Percentiles rank a stretch among this genome's conserved stretches.
These are phyloP conservation scores for Apus apus DNA, from an alignment of 2,113 vertebrate species.

Conservation along the genomic window DNA sequence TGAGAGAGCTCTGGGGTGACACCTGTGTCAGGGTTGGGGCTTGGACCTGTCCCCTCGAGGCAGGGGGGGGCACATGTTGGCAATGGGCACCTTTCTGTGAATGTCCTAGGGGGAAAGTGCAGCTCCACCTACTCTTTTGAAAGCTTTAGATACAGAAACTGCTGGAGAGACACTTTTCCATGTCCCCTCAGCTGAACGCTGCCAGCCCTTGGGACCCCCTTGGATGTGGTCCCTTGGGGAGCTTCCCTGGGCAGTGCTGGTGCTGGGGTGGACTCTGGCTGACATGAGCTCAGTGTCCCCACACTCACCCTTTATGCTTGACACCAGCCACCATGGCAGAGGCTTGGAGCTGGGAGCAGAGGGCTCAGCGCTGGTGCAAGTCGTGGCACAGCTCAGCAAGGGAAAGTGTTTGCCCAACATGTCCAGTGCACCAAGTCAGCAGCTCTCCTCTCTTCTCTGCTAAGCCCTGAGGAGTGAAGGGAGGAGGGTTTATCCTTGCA, in stretches of 20 bases:
- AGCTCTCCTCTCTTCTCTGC: background rate
- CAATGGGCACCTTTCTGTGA: background rate
- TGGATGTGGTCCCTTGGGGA: background rate
- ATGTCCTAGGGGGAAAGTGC: background rate
- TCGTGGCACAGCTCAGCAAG: background rate
- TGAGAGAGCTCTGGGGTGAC: background rate
- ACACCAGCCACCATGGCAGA: fast-evolving
- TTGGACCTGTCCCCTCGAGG: background rate
- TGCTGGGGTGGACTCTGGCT: background rate
- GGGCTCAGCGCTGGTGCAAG: background rate
- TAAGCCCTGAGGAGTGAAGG: background rate
- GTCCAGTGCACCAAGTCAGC: background rate
- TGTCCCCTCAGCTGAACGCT: background rate
- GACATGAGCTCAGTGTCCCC: background rate
- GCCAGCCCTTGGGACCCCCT: background rate
- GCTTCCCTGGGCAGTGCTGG: background rate
- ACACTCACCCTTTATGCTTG: background rate
- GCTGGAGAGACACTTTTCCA: background rate
- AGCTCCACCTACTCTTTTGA: background rate
- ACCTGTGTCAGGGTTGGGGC: background rate
- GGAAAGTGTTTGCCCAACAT: background rate
- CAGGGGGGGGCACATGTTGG: background rate
- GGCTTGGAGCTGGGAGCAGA: background rate
- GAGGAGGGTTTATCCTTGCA: background rate
- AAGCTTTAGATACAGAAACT: background rate